These are phyloP conservation scores for Nanorana parkeri DNA, from an alignment of 2,113 vertebrate genomes.

Conservation along the genomic window DNA sequence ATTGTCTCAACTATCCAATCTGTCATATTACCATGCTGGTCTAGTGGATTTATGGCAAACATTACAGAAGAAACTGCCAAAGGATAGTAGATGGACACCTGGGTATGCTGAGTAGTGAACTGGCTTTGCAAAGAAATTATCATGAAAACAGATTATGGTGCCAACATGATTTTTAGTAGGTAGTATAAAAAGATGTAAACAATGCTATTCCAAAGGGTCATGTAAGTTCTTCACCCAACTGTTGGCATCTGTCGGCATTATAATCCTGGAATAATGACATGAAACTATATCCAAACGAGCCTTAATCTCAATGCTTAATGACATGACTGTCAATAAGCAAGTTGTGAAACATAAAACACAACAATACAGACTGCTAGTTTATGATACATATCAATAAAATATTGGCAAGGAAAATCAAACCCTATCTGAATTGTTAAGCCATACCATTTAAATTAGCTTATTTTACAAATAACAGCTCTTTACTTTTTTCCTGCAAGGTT, in stretches of 20 bases:
- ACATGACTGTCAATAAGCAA: slow-evolving; percentile 48
- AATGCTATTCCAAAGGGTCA: slow-evolving; percentile 28
- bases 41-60: slow-evolving; percentile 33
- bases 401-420: slow-evolving; percentile 10
- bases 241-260: slow-evolving; percentile 41
- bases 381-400: slow-evolving; percentile 28
- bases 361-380: slow-evolving; percentile 37
- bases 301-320: slow-evolving; percentile 51
- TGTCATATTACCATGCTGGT: slow-evolving; percentile 51
- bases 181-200: slow-evolving; percentile 42
- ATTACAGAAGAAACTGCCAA: slow-evolving; percentile 45
- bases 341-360: slow-evolving; percentile 50
- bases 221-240: slow-evolving; percentile 39
- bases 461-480: slow-evolving; percentile 37
- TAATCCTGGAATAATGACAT: slow-evolving; percentile 48
- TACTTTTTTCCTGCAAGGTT: background rate
- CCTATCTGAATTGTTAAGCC: slow-evolving; percentile 3
- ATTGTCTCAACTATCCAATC: slow-evolving; percentile 47
- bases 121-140: slow-evolving; percentile 49
- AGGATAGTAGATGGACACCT: slow-evolving; percentile 52
- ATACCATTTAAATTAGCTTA: slow-evolving; percentile 25
- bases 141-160: slow-evolving; percentile 48
- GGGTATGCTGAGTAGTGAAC: slow-evolving; percentile 45
- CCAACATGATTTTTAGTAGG: slow-evolving; percentile 50
- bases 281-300: slow-evolving; percentile 48